Evolutionary conservation across 2,113 vertebrate genomes (phyloP).

Genomic region (Mormyrus iriodes): DNA sequence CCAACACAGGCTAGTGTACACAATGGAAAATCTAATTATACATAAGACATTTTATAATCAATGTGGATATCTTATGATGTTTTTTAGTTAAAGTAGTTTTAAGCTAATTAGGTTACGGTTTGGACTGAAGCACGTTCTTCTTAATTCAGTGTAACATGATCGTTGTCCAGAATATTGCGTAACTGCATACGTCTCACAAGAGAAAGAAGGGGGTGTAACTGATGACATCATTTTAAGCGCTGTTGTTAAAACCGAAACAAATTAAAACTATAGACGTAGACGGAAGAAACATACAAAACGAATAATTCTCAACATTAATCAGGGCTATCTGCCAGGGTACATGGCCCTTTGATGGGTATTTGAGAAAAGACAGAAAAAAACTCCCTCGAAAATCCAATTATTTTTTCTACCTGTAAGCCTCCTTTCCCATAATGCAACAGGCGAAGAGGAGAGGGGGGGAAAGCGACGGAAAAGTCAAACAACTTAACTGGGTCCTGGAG

Average conservation of each 20-base stretch:
- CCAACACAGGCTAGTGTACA: background rate
- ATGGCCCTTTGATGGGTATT: background rate
- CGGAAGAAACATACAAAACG: background rate
- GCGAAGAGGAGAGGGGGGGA: slow-evolving; percentile 63
- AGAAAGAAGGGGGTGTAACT: background rate
- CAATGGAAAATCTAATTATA: background rate
- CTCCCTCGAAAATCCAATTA: slow-evolving; percentile 9
- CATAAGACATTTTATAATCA: background rate
- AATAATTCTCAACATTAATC: background rate
- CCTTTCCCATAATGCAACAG: slow-evolving; percentile 66
- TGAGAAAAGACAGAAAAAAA: background rate
- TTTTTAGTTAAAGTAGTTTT: background rate
- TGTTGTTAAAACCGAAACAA: background rate
- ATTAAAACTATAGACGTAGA: background rate
- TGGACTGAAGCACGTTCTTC: background rate
- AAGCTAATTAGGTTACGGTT: background rate
- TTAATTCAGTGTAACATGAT: background rate
- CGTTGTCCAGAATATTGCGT: background rate
- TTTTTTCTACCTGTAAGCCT: background rate
- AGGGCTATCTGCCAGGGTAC: background rate
- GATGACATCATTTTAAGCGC: slow-evolving; percentile 9
- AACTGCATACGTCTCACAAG: background rate
- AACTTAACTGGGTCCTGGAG: slow-evolving; percentile 9
- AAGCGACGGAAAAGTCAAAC: slow-evolving; percentile 51
- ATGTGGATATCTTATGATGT: background rate